phyloP scores from a whole-genome alignment of 1,140 invertebrate species.

The Drosophila hydei region DNA sequence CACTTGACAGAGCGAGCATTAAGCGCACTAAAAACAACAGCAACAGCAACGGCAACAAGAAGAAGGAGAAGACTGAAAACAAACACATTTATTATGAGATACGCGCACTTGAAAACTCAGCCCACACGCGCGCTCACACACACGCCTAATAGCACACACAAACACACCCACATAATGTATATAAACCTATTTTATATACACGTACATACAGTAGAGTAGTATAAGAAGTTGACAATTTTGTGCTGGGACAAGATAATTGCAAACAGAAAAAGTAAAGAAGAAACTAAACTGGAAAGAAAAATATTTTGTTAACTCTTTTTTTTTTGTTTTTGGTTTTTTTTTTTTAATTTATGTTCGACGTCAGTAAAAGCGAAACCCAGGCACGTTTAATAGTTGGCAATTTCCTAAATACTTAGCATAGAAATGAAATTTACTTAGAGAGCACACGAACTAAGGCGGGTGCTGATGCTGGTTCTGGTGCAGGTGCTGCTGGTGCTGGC shows the following conservation, averaged over 20 bases:
- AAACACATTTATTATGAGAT: conserved; percentile 71
- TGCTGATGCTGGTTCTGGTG: conserved; percentile 6
- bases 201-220: conserved; percentile 31
- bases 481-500: conserved; percentile 15
- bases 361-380: conserved; percentile 33
- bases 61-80: conserved; percentile 13
- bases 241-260: conserved; percentile 80
- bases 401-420: conserved; percentile 62
- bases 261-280: conserved; percentile 39
- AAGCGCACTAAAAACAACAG: conserved; percentile 26
- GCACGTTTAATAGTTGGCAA: conserved; percentile 70
- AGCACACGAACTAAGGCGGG: conserved; percentile 32
- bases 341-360: not conserved
- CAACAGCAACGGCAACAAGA: conserved; percentile 8
- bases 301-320: conserved; percentile 13
- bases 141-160: conserved; percentile 56
- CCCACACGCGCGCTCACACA: not conserved
- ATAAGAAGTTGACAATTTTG: conserved; percentile 61
- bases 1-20: conserved; percentile 47
- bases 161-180: conserved; percentile 32
- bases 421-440: conserved; percentile 55
- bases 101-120: conserved; percentile 43
- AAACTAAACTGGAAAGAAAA: conserved; percentile 39
- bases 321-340: not conserved
- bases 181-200: conserved; percentile 52